These are phyloP conservation scores for Platycercus adscitus DNA, from an alignment of 2,113 vertebrate genomes.

Conservation along the genomic window DNA sequence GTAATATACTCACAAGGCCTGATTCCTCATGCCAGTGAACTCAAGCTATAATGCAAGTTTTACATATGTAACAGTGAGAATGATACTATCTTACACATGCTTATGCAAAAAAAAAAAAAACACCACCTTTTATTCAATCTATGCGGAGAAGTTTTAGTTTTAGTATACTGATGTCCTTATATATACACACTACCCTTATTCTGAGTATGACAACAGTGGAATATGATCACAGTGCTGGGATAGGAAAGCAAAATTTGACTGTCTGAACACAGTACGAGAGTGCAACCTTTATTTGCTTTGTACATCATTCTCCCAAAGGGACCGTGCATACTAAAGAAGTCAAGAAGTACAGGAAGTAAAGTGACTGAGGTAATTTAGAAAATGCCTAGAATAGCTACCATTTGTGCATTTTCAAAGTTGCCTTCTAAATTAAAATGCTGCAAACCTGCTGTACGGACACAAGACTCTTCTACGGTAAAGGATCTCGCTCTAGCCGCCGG, in stretches of 20 bases:
- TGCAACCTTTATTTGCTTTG: background rate
- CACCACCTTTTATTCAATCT: background rate
- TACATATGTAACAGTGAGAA: background rate
- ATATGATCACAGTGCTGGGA: background rate
- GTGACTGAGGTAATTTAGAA: background rate
- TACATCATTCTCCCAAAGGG: background rate
- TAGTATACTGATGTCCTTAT: background rate
- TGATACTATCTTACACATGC: background rate
- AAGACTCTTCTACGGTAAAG: background rate
- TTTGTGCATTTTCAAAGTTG: background rate
- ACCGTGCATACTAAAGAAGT: background rate
- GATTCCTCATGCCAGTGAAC: background rate
- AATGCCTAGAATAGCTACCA: background rate
- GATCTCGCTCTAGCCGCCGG: background rate
- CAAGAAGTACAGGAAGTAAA: background rate
- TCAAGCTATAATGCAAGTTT: background rate
- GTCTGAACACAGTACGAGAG: background rate
- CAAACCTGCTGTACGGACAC: background rate
- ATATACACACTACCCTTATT: background rate
- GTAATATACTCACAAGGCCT: accelerated
- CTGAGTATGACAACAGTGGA: background rate
- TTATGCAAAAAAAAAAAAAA: background rate
- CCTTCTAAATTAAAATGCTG: background rate
- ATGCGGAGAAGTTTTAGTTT: background rate
- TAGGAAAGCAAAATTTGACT: background rate